Base-by-base conservation (phyloP, 2,113 vertebrate species). In the Haemorhous mexicanus region DNA sequence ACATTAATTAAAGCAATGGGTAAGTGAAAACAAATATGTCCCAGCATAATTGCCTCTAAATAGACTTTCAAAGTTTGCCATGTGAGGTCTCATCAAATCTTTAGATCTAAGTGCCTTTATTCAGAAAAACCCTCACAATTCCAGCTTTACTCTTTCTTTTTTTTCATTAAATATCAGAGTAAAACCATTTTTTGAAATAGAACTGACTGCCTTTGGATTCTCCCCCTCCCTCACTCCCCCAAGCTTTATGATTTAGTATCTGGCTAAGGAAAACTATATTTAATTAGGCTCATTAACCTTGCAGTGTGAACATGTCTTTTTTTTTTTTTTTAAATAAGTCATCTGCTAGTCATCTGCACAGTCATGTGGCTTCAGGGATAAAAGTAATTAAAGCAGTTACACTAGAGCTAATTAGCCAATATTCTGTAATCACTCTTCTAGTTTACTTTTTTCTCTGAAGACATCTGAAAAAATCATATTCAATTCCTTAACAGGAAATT, bases 271-370 rank as follows among this genome's bases (percentile, higher is more conserved):
- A 96, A 96, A 95, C 95, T 93, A 81, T 92, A 96, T 97, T 96
- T 97, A 97, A 97, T 97, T 97, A 96, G 92, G 94, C 95, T 96
- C 86, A 97, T 97, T 97, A 97, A 97, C 96, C 95, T 97, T 97
- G 96, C 96, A 96, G 96, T 96, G 96, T 96, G 95, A 97, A 96
- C 93, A 94, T 0, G 61, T 93, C 80, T 95, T 89, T 91, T 95
- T 72, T 88, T 80, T 94, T 96, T 95, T 97, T 97, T 90, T 12
- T 59, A 87, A 94, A 86, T 95, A 96, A 97, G 95, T 96, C 95
- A 97, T 97, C 96, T 97, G 96, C 93, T 97, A 97, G 95, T 97
- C 96, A 97, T 97, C 95, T 96, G 96, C 94, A 96, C 69, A 97
- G 95, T 96, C 95, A 96, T 95, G 96, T 97, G 94, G 96, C 93